A percentile compares a stretch with the other conserved stretches of the same genome.
These are phyloP conservation scores for Noctua janthina DNA, from an alignment of 2,888 invertebrate genomes.

Conservation along the genomic window DNA sequence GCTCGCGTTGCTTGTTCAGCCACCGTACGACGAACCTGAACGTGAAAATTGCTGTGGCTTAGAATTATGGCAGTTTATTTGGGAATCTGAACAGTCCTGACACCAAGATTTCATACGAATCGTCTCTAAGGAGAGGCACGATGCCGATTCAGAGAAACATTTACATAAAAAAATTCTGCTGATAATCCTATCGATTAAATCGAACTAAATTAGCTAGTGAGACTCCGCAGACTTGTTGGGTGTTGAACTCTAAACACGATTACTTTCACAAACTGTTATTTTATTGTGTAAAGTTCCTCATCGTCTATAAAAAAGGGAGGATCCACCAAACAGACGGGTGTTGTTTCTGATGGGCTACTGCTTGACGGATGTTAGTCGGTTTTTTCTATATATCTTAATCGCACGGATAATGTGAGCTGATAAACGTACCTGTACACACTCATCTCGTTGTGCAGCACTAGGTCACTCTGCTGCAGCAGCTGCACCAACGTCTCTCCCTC, in stretches of 20 bases:
- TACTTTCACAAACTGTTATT: not conserved
- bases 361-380: not conserved
- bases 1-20: conserved; percentile 93
- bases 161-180: not conserved
- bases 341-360: not conserved
- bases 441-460: conserved; percentile 97
- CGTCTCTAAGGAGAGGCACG: not conserved
- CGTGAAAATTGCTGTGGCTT: not conserved
- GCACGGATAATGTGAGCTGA: not conserved
- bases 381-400: not conserved
- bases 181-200: not conserved
- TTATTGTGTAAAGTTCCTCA: not conserved
- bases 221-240: not conserved
- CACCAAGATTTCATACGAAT: not conserved
- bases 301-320: not conserved
- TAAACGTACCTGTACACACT: conserved; percentile 92
- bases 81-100: not conserved
- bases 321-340: not conserved
- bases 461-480: conserved; percentile 95
- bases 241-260: not conserved
- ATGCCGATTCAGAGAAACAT: not conserved
- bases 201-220: not conserved
- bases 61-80: not conserved
- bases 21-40: conserved; percentile 93
- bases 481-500: conserved; percentile 94